Conservation (phyloP, 1,140 invertebrate species). For the Nebria ingens region DNA sequence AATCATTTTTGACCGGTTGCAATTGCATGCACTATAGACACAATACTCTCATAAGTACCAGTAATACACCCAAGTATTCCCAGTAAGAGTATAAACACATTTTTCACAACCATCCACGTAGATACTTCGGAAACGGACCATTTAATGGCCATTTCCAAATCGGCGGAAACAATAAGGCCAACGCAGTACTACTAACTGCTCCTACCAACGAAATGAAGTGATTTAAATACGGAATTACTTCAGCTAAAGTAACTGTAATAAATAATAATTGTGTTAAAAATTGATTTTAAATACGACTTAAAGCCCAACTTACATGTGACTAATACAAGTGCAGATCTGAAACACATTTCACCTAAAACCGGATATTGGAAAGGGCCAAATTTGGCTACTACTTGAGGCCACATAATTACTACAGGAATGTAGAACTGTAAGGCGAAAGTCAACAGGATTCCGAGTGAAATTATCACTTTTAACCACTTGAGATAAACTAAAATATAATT, state of each 20-base stretch:
- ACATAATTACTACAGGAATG: conserved; percentile 60
- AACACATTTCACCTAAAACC: conserved; percentile 45
- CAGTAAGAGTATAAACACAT: conserved; percentile 53
- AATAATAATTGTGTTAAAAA: background rate
- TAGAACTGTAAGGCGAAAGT: conserved; percentile 82
- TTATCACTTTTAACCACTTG: conserved; percentile 51
- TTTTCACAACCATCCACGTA: conserved; percentile 41
- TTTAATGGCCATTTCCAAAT: conserved; percentile 62
- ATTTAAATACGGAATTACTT: conserved; percentile 70
- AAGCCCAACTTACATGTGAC: conserved; percentile 59
- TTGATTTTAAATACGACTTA: background rate
- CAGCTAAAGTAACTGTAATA: conserved; percentile 62
- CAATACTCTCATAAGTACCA: conserved; percentile 62
- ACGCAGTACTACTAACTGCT: conserved; percentile 72
- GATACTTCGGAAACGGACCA: conserved; percentile 38
- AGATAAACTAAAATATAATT: conserved; percentile 39
- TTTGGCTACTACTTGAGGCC: conserved; percentile 39
- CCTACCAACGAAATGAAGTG: conserved; percentile 86
- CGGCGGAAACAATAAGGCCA: conserved; percentile 82
- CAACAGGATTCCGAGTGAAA: conserved; percentile 64
- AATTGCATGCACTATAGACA: conserved; percentile 41
- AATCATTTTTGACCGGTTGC: no score
- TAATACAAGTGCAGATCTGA: conserved; percentile 53
- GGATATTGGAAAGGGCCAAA: conserved; percentile 43
- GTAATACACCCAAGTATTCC: conserved; percentile 59